phyloP scores from a whole-genome alignment of 2,797 vertebrate genomes.

The Danio tinwini region DNA sequence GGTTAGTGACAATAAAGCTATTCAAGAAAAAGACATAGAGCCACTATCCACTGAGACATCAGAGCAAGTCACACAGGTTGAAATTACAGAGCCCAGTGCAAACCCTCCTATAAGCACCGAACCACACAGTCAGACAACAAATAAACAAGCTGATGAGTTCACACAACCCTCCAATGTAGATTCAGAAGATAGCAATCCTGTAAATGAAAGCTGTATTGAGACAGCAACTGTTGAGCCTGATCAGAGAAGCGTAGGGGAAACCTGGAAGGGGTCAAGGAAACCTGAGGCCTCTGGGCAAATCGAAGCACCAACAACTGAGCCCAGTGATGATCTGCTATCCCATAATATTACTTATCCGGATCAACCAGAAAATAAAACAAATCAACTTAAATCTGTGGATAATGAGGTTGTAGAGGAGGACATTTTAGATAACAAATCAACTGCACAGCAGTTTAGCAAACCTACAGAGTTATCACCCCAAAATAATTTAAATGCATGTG shows the following conservation, averaged over 20 bases:
- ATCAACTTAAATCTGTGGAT: slow-evolving; percentile 3
- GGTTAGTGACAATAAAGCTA: slow-evolving; percentile 57
- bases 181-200: slow-evolving; percentile 23
- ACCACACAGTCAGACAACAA: slow-evolving; percentile 50
- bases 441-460: slow-evolving; percentile 22
- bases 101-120: slow-evolving; percentile 51
- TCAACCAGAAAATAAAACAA: slow-evolving; percentile 21
- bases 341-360: slow-evolving; percentile 13
- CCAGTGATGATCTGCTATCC: background rate
- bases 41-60: slow-evolving; percentile 37
- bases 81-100: slow-evolving; percentile 36
- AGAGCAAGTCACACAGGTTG: slow-evolving; percentile 33
- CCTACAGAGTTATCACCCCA: background rate
- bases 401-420: slow-evolving; percentile 13
- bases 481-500: slow-evolving; percentile 2
- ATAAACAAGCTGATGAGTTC: slow-evolving; percentile 55
- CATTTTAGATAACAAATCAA: background rate
- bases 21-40: slow-evolving; percentile 55
- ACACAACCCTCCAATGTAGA: slow-evolving; percentile 44
- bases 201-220: slow-evolving; percentile 54
- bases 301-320: slow-evolving; percentile 10
- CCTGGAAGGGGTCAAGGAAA: too few species aligned
- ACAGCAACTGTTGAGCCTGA: slow-evolving; percentile 6
- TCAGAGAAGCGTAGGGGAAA: slow-evolving; percentile 35
- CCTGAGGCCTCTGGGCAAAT: slow-evolving; percentile 14